These are phyloP conservation scores for Aethes cnicana DNA, from an alignment of 2,888 invertebrate species.

Conservation along the genomic window DNA sequence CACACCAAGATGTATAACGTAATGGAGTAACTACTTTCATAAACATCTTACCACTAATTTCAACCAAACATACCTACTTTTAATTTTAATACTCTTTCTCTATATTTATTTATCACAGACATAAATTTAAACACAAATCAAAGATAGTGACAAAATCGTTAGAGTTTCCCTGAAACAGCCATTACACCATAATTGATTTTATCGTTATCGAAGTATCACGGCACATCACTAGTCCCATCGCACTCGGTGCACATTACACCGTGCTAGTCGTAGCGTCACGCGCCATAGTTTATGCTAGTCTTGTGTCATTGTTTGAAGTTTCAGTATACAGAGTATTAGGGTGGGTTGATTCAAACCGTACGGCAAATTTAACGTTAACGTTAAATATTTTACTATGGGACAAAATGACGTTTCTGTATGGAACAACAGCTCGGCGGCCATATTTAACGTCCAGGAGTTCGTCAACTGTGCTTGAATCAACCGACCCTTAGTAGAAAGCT, in stretches of 20 bases:
- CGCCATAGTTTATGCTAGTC: slow-evolving; percentile 16
- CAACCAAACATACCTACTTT: neutral
- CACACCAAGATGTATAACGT: neutral
- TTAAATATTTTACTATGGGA: no score
- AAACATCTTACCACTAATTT: no score
- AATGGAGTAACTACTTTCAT: no score
- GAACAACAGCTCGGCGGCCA: no score
- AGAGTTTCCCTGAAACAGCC: slow-evolving; percentile 16
- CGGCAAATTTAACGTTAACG: no score
- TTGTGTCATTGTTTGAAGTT: neutral
- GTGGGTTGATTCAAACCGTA: no score
- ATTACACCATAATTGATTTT: slow-evolving; percentile 27
- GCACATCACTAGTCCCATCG: slow-evolving; percentile 23
- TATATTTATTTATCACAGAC: no score
- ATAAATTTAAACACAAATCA: neutral
- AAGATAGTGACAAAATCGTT: slow-evolving; percentile 28
- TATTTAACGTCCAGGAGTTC: no score
- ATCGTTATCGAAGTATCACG: slow-evolving; percentile 28
- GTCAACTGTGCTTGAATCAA: no score
- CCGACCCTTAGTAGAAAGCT: no score
- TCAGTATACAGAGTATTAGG: no score
- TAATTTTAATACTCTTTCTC: neutral
- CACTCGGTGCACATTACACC: slow-evolving; percentile 15
- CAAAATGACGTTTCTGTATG: no score
- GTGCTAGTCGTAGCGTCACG: slow-evolving; percentile 24